Evolutionary conservation across 1,140 invertebrate genomes (phyloP).

Genomic region (Tetragnatha versicolor): DNA sequence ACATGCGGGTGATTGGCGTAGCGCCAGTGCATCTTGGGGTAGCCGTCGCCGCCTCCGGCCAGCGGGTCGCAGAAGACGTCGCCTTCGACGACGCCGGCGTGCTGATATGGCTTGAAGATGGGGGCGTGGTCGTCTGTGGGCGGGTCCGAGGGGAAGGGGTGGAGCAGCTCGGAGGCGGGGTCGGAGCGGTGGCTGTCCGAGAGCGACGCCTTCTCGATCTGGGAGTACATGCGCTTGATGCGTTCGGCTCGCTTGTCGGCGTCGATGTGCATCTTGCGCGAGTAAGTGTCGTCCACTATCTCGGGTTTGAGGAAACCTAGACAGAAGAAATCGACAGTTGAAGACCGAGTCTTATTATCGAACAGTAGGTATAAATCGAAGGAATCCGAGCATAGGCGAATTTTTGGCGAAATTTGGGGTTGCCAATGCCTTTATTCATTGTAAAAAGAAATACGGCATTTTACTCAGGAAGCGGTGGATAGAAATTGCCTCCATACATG

Average conservation of each 20-base stretch:
- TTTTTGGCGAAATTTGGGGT: too few species aligned
- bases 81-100: not conserved
- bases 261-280: slow-evolving; percentile 51
- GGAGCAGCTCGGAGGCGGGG: not conserved
- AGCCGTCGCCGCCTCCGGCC: slow-evolving; percentile 18
- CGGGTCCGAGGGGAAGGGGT: not conserved
- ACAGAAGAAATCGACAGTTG: not conserved
- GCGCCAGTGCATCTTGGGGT: slow-evolving; percentile 51
- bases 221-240: slow-evolving; percentile 52
- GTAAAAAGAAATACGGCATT: too few species aligned
- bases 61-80: slow-evolving; percentile 42
- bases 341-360: too few species aligned
- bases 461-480: too few species aligned
- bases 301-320: slow-evolving; percentile 49
- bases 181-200: slow-evolving; percentile 8
- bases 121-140: slow-evolving; percentile 23
- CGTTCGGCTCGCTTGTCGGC: slow-evolving; percentile 45
- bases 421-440: too few species aligned
- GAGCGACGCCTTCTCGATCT: slow-evolving; percentile 44
- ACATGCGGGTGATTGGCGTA: slow-evolving; percentile 48
- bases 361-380: too few species aligned
- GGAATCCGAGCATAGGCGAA: too few species aligned
- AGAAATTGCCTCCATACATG: too few species aligned
- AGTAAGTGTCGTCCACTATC: slow-evolving; percentile 49
- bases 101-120: slow-evolving; percentile 50